Evolutionary conservation across 2,113 vertebrate species (phyloP).

Genomic region (Peromyscus californicus): DNA sequence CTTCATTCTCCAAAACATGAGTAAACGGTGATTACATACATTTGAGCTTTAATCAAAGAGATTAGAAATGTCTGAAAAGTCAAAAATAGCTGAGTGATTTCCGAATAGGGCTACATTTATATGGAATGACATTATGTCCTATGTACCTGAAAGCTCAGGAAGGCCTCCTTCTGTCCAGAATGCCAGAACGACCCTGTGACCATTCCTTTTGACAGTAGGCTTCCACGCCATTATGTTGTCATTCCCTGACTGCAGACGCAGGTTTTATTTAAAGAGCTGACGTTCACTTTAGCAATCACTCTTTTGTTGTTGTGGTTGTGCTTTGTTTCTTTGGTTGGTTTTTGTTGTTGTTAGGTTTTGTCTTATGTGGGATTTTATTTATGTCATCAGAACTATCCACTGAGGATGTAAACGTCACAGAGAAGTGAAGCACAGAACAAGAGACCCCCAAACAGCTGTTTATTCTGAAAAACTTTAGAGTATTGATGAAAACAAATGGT

Average conservation of each 20-base stretch:
- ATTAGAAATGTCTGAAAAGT: conserved; percentile 12
- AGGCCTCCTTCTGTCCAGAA: neutral
- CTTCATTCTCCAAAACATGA: neutral
- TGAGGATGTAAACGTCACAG: neutral
- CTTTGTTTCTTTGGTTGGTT: neutral
- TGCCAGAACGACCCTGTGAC: neutral
- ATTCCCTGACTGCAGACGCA: neutral
- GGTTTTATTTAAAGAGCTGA: neutral
- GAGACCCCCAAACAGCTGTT: neutral
- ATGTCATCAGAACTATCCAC: neutral
- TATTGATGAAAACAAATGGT: neutral
- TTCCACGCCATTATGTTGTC: neutral
- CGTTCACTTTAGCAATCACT: neutral
- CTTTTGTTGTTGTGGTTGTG: neutral
- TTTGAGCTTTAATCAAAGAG: neutral
- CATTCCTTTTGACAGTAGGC: neutral
- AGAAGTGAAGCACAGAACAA: neutral
- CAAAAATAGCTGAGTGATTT: neutral
- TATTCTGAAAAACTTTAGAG: neutral
- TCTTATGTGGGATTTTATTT: neutral
- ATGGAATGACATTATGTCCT: neutral
- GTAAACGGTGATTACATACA: neutral
- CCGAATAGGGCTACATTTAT: neutral
- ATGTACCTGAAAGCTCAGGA: neutral
- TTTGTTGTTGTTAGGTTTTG: neutral